Evolutionary conservation across 2,888 invertebrate genomes (phyloP).

Genomic region (Cosmia pyralina): DNA sequence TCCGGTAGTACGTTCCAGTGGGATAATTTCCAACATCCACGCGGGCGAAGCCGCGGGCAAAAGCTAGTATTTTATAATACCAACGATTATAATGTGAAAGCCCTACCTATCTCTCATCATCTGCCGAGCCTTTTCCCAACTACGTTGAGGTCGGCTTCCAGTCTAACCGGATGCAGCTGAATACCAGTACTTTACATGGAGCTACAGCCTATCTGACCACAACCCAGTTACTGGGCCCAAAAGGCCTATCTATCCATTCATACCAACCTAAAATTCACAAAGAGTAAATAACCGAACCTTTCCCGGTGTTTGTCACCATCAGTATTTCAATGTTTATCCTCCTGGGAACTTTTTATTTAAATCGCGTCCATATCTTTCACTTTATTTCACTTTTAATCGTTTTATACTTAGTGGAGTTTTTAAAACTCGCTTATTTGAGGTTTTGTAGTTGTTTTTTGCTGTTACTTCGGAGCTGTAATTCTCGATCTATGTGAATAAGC

Average conservation of each 20-base stretch:
- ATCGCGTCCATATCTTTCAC: slow-evolving; percentile 38
- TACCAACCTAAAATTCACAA: slow-evolving; percentile 17
- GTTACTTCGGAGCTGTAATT: slow-evolving; percentile 48
- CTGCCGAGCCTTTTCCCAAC: too few species aligned
- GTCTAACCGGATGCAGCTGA: too few species aligned
- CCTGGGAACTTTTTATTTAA: slow-evolving; percentile 50
- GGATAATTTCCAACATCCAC: too few species aligned
- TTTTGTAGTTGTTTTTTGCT: slow-evolving; percentile 56
- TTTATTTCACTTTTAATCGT: slow-evolving; percentile 45
- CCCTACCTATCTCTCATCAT: too few species aligned
- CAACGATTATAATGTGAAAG: too few species aligned
- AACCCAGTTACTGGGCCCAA: too few species aligned
- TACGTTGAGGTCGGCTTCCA: too few species aligned
- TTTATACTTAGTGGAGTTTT: slow-evolving; percentile 34
- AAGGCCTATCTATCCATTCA: slow-evolving; percentile 9
- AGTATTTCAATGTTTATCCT: slow-evolving; percentile 45
- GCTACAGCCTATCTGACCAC: too few species aligned
- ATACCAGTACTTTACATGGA: too few species aligned
- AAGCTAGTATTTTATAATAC: too few species aligned
- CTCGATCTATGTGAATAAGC: slow-evolving; percentile 57
- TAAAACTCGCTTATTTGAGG: slow-evolving; percentile 50
- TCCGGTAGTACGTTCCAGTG: too few species aligned
- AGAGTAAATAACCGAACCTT: slow-evolving; percentile 8
- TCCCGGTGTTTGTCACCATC: slow-evolving; percentile 29
- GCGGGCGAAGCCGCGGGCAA: too few species aligned